Base-by-base conservation (phyloP, 2,113 vertebrate genomes). In the Riparia riparia region DNA sequence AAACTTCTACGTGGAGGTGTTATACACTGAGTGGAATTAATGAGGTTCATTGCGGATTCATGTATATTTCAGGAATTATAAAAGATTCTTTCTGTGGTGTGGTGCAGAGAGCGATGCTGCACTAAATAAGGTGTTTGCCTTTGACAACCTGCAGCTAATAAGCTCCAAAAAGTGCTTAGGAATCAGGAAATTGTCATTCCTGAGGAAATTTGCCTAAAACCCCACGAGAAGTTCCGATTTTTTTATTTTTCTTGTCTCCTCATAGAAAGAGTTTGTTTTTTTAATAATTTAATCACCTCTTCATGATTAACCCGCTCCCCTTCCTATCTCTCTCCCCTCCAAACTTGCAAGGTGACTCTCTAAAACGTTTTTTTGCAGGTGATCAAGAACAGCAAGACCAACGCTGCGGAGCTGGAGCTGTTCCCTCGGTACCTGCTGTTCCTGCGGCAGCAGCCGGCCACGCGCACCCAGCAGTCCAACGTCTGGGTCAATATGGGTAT, bases 401-500 rank as follows among this genome's bases (percentile, higher is more conserved):
- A 97, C 44, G 97, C 97, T 54, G 93, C 99, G 4, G 99, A 99
- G 95, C 97, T 99, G 87, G 99, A 99, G 97, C 98, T 99, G 63
- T 99, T 99, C 94, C 99, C 99, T 25, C 98, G 99, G 12, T 99
- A 99, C 96, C 98, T 99, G 92, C 99, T 99, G 61, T 99, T 99
- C 98, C 98, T 99, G 88, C 98, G 99, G 84, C 99, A 99, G 96
- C 99, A 99, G 97, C 99, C 99, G 18, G 99, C 98, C 64, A 98
- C 99, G 3, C 99, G 99, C 95, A 98, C 98, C 25, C 99, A 99
- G 84, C 99, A 99, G 98, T 99, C 99, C 94, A 99, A 99, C 98
- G 99, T 99, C 98, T 99, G 99, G 99, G 99, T 99, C 98, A 99
- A 99, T 98, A 99, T 99, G 99, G 99, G 99, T 99, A 99, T 99